Evolutionary conservation across 2,113 vertebrate species (phyloP), one percentile per base, ranked within the genome.

Genomic region (Greenwoodochromis staneri): DNA sequence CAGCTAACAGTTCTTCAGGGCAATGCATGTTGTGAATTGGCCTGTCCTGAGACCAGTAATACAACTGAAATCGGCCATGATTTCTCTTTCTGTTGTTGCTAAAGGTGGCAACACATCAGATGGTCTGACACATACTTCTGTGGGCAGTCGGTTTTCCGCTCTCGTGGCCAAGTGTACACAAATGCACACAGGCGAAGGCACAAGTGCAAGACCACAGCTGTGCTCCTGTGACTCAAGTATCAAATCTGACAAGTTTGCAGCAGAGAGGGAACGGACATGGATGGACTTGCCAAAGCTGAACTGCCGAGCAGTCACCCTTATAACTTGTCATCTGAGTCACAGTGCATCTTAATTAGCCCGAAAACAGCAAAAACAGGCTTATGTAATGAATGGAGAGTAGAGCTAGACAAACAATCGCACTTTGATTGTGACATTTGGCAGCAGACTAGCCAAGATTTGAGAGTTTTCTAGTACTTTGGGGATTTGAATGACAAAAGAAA

Each of bases 51-150:
- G 69, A 61, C 8, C 19, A 36, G 84, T 63, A 89, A 87, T 69
- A 87, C 57, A 71, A 51, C 42, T 5, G 6, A 42, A 73, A 84
- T 63, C 24, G 24, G 54, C 47, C 11, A 3, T 7, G 49, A 29
- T 24, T 84, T 76, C 12, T 69, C 59, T 82, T 11, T 73, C 57
- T 80, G 54, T 38, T 73, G 83, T 27, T 83, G 69, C 86, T 81
- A 49, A 84, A 63, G 34, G 78, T 57, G 24, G 47, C 27, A 61
- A 80, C 86, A 66, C 78, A 85, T 96, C 92, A 93, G 89, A 93
- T 88, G 93, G 88, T 51, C 85, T 84, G 87, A 91, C 93, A 92
- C 90, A 93, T 84, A 84, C 16, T 69, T 92, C 47, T 83, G 91
- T 92, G 89, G 88, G 91, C 54, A 83, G 87, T 31, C 9, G 10